A percentile compares a stretch with the other conserved stretches of the same genome.
Conservation (phyloP, 1,140 invertebrate species). For the Cotesia vestalis region DNA sequence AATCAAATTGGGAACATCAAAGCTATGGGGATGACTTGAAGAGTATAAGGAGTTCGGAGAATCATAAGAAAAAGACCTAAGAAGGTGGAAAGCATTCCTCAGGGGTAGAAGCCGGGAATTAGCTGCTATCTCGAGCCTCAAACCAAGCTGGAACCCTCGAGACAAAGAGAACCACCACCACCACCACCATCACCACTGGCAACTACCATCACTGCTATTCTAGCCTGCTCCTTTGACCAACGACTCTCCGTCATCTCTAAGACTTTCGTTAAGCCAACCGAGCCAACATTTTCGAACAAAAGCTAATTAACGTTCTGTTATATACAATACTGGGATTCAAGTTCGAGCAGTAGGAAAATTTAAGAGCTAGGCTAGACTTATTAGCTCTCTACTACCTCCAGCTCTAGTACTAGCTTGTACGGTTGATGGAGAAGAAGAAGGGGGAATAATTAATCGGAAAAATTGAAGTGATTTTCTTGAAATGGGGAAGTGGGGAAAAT, state of each 20-base stretch:
- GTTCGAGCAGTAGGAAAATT: not conserved
- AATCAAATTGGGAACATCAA: constrained; percentile 69
- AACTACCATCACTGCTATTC: not conserved
- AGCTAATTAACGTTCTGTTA: constrained; percentile 37
- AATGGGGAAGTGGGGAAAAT: constrained; percentile 21
- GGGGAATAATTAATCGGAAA: constrained; percentile 18
- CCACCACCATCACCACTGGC: constrained; percentile 9
- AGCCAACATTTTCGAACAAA: constrained; percentile 37
- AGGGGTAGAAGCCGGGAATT: constrained; percentile 62
- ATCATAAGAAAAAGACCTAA: constrained; percentile 37
- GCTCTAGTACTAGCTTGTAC: not conserved
- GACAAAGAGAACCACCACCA: constrained; percentile 54
- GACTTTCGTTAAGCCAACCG: constrained; percentile 36
- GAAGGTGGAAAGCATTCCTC: constrained; percentile 53
- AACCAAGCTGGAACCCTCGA: constrained; percentile 56
- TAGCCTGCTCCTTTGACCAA: constrained; percentile 32
- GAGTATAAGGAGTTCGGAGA: constrained; percentile 41
- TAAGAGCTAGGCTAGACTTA: not conserved
- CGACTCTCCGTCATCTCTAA: constrained; percentile 22
- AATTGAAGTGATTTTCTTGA: constrained; percentile 19
- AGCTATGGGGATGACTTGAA: constrained; percentile 57
- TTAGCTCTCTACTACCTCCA: not conserved
- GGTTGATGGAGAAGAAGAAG: not conserved
- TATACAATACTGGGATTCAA: not conserved
- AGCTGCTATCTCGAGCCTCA: constrained; percentile 65